Conservation (phyloP, 2,797 vertebrate genomes). For the Gadopsis marmoratus region DNA sequence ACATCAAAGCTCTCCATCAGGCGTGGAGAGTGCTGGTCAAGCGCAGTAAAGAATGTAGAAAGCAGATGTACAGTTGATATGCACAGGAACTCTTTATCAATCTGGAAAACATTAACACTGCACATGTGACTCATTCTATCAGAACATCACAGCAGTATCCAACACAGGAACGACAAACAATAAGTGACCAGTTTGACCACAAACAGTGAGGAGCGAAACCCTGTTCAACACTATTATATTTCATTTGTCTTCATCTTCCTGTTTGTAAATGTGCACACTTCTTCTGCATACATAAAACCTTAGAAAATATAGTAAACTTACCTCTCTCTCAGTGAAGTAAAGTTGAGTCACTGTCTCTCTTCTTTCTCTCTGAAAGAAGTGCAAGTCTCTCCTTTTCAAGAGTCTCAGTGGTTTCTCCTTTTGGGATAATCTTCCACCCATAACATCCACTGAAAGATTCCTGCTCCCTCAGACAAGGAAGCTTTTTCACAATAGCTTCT, state of each 20-base stretch:
- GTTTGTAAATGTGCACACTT: no score
- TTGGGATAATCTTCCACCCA: slow-evolving; percentile 42
- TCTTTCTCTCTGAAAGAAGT: no score
- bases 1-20: background rate
- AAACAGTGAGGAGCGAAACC: no score
- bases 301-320: no score
- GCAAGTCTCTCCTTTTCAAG: no score
- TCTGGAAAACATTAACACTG: slow-evolving; percentile 1
- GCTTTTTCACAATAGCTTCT: slow-evolving; percentile 44
- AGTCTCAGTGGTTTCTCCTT: no score
- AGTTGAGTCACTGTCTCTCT: no score
- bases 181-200: no score
- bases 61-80: slow-evolving; percentile 1
- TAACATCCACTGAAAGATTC: slow-evolving; percentile 58
- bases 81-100: background rate
- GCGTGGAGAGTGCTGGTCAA: background rate
- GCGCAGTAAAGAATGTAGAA: slow-evolving; percentile 8
- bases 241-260: no score
- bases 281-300: no score
- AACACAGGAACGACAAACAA: background rate
- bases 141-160: background rate
- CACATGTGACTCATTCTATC: background rate
- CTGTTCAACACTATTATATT: no score
- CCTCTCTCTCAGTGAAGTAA: no score
- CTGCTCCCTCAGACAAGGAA: slow-evolving; percentile 41